Conservation (phyloP, 2,797 vertebrate species). For the Microcaecilia unicolor region DNA sequence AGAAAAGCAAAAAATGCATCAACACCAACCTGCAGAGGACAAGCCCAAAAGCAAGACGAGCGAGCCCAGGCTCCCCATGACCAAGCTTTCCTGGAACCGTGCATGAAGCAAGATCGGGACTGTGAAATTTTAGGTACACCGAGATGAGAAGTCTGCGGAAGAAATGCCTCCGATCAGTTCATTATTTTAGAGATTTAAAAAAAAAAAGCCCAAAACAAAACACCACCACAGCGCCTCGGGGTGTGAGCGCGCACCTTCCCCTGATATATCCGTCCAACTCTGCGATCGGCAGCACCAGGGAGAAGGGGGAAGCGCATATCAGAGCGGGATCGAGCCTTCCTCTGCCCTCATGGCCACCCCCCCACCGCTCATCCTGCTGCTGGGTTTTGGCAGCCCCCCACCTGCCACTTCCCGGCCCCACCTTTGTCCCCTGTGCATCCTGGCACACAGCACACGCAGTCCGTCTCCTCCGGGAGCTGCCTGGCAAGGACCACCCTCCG, state of each 20-base stretch:
- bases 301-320: no score
- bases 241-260: no score
- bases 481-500: not conserved
- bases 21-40: conserved; percentile 55
- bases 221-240: no score
- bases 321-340: no score
- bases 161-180: conserved; percentile 7
- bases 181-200: no score
- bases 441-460: not conserved
- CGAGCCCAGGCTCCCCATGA: conserved; percentile 41
- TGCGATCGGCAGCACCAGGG: no score
- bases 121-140: no score
- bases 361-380: not conserved
- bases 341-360: not conserved
- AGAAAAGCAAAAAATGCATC: no score
- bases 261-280: no score
- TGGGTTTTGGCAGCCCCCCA: not conserved
- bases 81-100: conserved; percentile 9
- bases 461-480: not conserved
- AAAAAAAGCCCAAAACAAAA: no score
- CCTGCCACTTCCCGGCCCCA: not conserved
- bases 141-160: not conserved
- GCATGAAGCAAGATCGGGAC: not conserved
- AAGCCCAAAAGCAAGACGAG: conserved; percentile 29
- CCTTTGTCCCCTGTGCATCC: no score